phyloP scores from a whole-genome alignment of 2,797 vertebrate species.

The Chaetodon trifasciatus region DNA sequence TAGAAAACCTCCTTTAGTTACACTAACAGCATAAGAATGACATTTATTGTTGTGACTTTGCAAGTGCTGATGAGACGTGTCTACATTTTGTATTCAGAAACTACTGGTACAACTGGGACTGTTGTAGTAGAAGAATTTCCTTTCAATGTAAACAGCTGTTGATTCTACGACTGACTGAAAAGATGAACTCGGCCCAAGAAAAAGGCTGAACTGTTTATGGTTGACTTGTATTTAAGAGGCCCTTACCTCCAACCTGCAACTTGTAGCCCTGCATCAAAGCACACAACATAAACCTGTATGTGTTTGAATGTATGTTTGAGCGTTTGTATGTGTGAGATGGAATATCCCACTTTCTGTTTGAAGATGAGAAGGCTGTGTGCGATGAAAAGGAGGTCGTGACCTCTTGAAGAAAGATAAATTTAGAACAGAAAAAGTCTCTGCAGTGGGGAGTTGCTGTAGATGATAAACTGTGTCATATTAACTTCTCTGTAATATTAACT shows the following conservation, averaged over 20 bases:
- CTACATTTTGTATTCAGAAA: neutral
- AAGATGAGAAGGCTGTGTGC: neutral
- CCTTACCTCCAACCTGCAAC: neutral
- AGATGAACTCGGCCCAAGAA: neutral
- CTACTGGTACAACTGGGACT: neutral
- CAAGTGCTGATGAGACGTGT: neutral
- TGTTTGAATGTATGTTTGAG: neutral
- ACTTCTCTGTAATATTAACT: neutral
- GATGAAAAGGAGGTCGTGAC: neutral
- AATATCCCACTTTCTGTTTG: neutral
- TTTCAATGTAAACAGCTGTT: neutral
- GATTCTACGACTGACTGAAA: neutral
- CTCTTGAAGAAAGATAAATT: neutral
- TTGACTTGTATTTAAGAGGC: neutral
- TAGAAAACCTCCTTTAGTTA: constrained; percentile 12
- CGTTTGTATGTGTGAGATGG: neutral
- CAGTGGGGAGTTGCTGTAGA: neutral
- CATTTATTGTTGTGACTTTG: neutral
- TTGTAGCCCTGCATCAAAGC: too few species aligned
- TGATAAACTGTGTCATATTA: too few species aligned
- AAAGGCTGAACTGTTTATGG: neutral
- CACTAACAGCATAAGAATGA: neutral
- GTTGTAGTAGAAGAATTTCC: neutral
- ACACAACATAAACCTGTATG: neutral
- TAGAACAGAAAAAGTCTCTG: neutral